Percentiles rank a stretch among this genome's conserved stretches.
Conservation (phyloP, 2,888 invertebrate species). For the Cryptophagus acutangulus region DNA sequence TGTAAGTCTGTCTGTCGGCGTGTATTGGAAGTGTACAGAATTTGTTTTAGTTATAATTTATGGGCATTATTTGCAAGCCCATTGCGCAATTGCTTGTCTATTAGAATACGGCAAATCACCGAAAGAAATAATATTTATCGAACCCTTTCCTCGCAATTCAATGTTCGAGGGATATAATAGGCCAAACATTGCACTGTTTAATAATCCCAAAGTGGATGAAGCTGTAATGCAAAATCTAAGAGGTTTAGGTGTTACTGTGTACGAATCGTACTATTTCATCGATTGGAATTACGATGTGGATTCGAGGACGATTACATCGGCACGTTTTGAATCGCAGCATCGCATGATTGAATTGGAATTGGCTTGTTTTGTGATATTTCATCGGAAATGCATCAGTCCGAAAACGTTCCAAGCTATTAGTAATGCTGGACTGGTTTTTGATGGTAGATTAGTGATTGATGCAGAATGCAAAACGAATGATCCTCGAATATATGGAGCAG, state of each 20-base stretch:
- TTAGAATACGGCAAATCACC: slow-evolving; percentile 56
- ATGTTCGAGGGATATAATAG: slow-evolving; percentile 24
- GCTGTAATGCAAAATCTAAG: slow-evolving; percentile 48
- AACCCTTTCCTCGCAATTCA: slow-evolving; percentile 46
- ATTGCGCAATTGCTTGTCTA: slow-evolving; percentile 61
- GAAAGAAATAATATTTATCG: slow-evolving; percentile 56
- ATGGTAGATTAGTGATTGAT: slow-evolving; percentile 57
- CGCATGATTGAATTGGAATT: slow-evolving; percentile 50
- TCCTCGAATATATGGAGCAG: slow-evolving; percentile 60
- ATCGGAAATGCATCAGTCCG: slow-evolving; percentile 50
- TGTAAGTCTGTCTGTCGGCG: no score
- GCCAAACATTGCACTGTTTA: slow-evolving; percentile 34
- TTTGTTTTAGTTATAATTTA: slow-evolving; percentile 57
- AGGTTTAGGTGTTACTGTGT: slow-evolving; percentile 46
- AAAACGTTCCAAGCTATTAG: slow-evolving; percentile 52
- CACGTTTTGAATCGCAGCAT: slow-evolving; percentile 52
- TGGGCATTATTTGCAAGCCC: slow-evolving; percentile 61
- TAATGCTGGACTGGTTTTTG: slow-evolving; percentile 39
- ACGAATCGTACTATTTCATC: slow-evolving; percentile 53
- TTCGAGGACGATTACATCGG: slow-evolving; percentile 36
- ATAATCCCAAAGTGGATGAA: slow-evolving; percentile 51
- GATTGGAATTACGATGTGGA: slow-evolving; percentile 49
- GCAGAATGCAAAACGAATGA: slow-evolving; percentile 61
- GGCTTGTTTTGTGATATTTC: slow-evolving; percentile 56
- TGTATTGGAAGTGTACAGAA: no score